Percentiles rank a stretch among this genome's conserved stretches.
Conservation (phyloP, 2,888 invertebrate genomes). For the Habrosyne pyritoides region DNA sequence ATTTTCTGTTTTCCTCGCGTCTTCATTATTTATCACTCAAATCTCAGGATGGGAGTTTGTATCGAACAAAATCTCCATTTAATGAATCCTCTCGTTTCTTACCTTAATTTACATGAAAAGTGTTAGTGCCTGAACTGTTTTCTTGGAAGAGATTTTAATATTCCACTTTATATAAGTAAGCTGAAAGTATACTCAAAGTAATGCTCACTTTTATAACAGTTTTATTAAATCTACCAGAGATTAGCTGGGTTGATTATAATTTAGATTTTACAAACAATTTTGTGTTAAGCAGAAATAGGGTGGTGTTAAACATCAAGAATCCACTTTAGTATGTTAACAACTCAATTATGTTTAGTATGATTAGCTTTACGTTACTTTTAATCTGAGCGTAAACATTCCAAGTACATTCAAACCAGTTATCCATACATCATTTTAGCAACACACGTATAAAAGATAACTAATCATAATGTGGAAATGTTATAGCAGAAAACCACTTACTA, state of each 20-base stretch:
- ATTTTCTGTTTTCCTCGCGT: constrained; percentile 25
- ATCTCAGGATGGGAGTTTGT: constrained; percentile 36
- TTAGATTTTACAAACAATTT: neutral
- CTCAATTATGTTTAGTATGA: neutral
- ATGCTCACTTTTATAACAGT: constrained; percentile 37
- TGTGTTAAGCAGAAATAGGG: neutral
- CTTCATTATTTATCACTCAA: constrained; percentile 50
- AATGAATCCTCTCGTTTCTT: constrained; percentile 56
- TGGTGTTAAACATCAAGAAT: neutral
- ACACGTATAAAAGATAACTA: neutral
- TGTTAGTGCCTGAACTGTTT: constrained; percentile 56
- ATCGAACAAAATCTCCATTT: constrained; percentile 50
- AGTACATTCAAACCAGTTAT: neutral
- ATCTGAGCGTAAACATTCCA: neutral
- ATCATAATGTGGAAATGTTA: constrained; percentile 2
- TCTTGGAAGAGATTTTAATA: constrained; percentile 67
- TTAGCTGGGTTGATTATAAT: neutral
- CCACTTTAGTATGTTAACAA: neutral
- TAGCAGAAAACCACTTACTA: constrained; percentile 37
- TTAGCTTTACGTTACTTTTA: neutral
- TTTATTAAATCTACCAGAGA: constrained; percentile 27
- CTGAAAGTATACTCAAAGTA: constrained; percentile 30
- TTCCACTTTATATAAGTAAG: constrained; percentile 43
- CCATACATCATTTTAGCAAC: neutral
- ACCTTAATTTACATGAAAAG: constrained; percentile 70